Conservation (phyloP, 1,140 invertebrate genomes). For the Papilio glaucus region DNA sequence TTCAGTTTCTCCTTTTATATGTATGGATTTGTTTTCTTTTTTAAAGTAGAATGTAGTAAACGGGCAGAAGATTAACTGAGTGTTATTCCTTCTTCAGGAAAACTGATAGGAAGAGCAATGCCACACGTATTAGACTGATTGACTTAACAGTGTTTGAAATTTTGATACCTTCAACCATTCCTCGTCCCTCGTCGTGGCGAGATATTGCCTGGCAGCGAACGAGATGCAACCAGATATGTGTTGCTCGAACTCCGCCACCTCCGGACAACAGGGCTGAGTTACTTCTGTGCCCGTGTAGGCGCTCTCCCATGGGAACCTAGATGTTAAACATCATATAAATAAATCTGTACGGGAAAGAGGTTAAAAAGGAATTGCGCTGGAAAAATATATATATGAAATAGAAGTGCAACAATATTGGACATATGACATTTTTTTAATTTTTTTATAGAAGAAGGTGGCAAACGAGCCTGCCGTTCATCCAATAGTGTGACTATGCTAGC, state of each 20-base stretch:
- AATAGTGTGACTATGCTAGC: too few relatives aligned
- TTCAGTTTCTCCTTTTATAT: too few relatives aligned
- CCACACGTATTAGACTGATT: neutral
- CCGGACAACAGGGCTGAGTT: conserved; percentile 84
- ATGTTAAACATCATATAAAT: conserved; percentile 5
- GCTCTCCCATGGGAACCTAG: conserved; percentile 84
- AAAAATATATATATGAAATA: too few relatives aligned
- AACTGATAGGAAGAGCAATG: neutral
- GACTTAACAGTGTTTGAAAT: neutral
- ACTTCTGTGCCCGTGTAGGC: conserved; percentile 84
- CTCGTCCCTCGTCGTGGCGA: conserved; percentile 78
- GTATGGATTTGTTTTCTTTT: too few relatives aligned
- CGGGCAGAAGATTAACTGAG: too few relatives aligned
- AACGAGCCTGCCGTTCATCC: too few relatives aligned
- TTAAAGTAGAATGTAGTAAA: too few relatives aligned
- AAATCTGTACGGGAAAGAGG: neutral
- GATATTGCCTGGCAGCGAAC: conserved; percentile 81
- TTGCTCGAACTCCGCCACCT: conserved; percentile 82
- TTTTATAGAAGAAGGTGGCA: too few relatives aligned
- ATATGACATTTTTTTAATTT: too few relatives aligned
- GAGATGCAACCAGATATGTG: conserved; percentile 84
- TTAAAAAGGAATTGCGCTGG: too few relatives aligned
- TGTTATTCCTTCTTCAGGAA: too few relatives aligned
- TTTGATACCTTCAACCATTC: conserved; percentile 76
- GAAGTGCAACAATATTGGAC: too few relatives aligned